Percentiles rank a stretch among this genome's conserved stretches.
Evolutionary conservation across 2,888 invertebrate species (phyloP).

Genomic region (Deilephila porcellus): DNA sequence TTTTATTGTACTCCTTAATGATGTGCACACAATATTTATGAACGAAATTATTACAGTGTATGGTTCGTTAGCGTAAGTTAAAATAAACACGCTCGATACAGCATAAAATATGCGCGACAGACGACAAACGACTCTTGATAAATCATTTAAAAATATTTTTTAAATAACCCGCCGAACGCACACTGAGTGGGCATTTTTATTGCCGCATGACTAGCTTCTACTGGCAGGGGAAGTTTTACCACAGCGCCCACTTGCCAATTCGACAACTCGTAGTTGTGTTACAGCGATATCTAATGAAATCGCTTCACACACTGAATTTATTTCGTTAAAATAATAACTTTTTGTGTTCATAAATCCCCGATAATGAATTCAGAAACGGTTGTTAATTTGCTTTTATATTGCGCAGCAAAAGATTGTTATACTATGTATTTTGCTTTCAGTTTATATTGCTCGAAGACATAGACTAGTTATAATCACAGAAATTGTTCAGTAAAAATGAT

Average conservation of each 20-base stretch:
- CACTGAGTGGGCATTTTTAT: constrained; percentile 8
- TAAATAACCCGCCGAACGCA: constrained; percentile 11
- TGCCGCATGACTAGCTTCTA: constrained; percentile 3
- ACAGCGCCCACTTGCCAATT: constrained; percentile 9
- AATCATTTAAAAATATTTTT: not conserved
- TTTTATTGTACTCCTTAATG: not conserved
- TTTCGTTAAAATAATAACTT: not conserved
- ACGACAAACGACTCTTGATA: constrained; percentile 9
- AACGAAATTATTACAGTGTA: constrained; percentile 6
- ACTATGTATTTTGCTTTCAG: too few relatives aligned
- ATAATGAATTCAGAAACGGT: too few relatives aligned
- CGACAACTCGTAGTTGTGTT: constrained; percentile 17
- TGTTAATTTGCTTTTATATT: too few relatives aligned
- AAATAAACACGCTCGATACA: not conserved
- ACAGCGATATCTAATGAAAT: not conserved
- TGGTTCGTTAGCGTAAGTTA: constrained; percentile 12
- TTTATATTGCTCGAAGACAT: too few relatives aligned
- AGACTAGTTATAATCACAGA: too few relatives aligned
- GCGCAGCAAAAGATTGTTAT: too few relatives aligned
- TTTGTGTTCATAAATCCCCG: not conserved
- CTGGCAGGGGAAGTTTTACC: not conserved
- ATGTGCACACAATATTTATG: not conserved
- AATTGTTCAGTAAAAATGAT: too few relatives aligned
- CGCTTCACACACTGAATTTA: not conserved
- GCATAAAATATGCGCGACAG: not conserved